Evolutionary conservation across 2,888 invertebrate species (phyloP).

Genomic region (Drosophila incognita): DNA sequence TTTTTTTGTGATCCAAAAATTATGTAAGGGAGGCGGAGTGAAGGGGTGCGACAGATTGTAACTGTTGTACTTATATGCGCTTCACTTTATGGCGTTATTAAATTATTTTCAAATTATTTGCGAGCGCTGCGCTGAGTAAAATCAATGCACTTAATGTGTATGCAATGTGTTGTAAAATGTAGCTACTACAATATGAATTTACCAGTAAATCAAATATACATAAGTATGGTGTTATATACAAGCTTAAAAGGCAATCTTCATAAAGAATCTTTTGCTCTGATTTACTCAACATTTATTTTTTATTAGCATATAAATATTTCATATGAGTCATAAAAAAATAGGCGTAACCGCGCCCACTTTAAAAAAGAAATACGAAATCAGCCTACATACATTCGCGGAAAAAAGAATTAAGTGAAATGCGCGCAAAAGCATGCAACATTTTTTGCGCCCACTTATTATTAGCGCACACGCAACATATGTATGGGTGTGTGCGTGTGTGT

Average conservation of each 20-base stretch:
- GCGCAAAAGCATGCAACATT: constrained; percentile 45
- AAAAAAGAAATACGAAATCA: constrained; percentile 2
- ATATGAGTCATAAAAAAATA: constrained; percentile 24
- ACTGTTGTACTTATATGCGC: constrained; percentile 10
- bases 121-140: constrained; percentile 2
- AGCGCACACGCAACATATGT: constrained; percentile 24
- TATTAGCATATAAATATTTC: constrained; percentile 36
- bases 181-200: background rate
- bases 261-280: background rate
- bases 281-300: constrained; percentile 1
- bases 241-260: background rate
- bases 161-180: constrained; percentile 17
- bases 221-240: background rate
- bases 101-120: constrained; percentile 49
- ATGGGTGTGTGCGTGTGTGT: constrained; percentile 18
- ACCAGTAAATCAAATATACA: background rate
- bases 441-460: constrained; percentile 55
- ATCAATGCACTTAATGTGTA: constrained; percentile 7
- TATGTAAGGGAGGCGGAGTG: constrained; percentile 36
- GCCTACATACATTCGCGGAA: constrained; percentile 14
- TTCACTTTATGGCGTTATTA: constrained; percentile 10
- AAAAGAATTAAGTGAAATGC: constrained; percentile 45
- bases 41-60: constrained; percentile 6
- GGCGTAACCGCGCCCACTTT: constrained; percentile 47
- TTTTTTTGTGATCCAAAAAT: constrained; percentile 60